Evolutionary conservation across 2,888 invertebrate species (phyloP), one percentile per base, ranked within the genome.

Genomic region (Cordylochernes scorpioides): DNA sequence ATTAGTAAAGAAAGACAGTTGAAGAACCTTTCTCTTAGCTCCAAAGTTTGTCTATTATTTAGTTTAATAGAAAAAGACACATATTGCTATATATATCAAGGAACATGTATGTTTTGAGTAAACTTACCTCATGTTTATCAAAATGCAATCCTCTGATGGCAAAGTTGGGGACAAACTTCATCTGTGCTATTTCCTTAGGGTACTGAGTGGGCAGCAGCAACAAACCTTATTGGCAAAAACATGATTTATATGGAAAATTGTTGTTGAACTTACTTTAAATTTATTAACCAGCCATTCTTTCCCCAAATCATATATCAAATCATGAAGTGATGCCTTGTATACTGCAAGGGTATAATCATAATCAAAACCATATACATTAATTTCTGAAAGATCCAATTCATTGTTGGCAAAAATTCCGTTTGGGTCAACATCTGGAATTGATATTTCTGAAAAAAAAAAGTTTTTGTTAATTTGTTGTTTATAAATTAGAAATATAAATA

Each of bases 271-370:
- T 52, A 82, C 86, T 67, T 80, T 82, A 49, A 70, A 73, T 47
- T 75, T 72, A 47, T 71, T 67, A 39, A 94, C 66, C 2, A 94
- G 62, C 49, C 68, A 67, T 46, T 84, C 71, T 41, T 74, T 65
- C 1, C 84, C 88, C 38, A 88, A 61, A 50, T 78, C 73, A 51
- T 88, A 94, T 12, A 94, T 64, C 26, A 91, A 61, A 49, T 70
- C 68, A 50, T 88, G 80, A 49, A 94, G 59, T 13, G 71, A 65
- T 7, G 75, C 72, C 47, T 78, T 84, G 52, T 94, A 94, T 45
- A 80, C 77, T 2, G 91, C 91, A 45, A 94, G 54, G 0, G 94
- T 94, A 54, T 94, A 94, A 54, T 94, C 94, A 59, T 94, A 94
- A 57, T 94, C 94, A 59, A 94, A 94, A 24, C 94, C 82, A 60